Conservation (phyloP, 2,113 vertebrate species). For the Falcunculus frontatus region DNA sequence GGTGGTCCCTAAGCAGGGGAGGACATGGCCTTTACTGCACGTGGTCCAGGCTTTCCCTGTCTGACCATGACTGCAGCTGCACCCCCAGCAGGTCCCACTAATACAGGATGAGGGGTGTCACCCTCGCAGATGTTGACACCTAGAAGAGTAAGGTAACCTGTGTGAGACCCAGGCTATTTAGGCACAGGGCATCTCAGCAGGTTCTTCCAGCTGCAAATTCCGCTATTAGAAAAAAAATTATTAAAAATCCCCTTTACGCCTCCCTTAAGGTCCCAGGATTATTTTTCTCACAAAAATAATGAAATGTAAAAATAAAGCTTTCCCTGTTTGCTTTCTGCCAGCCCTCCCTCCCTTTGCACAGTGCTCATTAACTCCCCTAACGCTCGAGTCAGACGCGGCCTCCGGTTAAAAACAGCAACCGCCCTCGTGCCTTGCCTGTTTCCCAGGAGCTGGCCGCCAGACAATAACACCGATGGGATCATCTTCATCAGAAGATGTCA, state of each 20-base stretch:
- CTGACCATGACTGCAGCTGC: neutral
- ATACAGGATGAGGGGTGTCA: neutral
- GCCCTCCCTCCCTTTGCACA: slow-evolving; percentile 50
- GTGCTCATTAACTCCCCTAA: slow-evolving; percentile 65
- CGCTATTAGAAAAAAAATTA: neutral
- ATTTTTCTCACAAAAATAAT: slow-evolving; percentile 59
- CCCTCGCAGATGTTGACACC: neutral
- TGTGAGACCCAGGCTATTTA: neutral
- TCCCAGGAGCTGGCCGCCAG: slow-evolving; percentile 52
- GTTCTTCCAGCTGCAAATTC: neutral
- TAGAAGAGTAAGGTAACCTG: neutral
- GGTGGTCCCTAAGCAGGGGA: neutral
- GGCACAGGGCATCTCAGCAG: neutral
- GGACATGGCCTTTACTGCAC: neutral
- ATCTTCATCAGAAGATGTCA: slow-evolving; percentile 51
- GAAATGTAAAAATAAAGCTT: slow-evolving; percentile 59
- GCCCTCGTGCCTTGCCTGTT: slow-evolving; percentile 37
- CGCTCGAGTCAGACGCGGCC: slow-evolving; percentile 41
- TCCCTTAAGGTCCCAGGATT: neutral
- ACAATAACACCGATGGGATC: slow-evolving; percentile 64
- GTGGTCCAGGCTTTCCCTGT: neutral
- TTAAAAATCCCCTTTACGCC: neutral
- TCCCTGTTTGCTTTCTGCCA: slow-evolving; percentile 44
- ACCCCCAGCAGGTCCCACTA: no score
- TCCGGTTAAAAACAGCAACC: slow-evolving; percentile 64